Evolutionary conservation across 2,797 vertebrate genomes (phyloP).

Genomic region (Megaceryle alcyon): DNA sequence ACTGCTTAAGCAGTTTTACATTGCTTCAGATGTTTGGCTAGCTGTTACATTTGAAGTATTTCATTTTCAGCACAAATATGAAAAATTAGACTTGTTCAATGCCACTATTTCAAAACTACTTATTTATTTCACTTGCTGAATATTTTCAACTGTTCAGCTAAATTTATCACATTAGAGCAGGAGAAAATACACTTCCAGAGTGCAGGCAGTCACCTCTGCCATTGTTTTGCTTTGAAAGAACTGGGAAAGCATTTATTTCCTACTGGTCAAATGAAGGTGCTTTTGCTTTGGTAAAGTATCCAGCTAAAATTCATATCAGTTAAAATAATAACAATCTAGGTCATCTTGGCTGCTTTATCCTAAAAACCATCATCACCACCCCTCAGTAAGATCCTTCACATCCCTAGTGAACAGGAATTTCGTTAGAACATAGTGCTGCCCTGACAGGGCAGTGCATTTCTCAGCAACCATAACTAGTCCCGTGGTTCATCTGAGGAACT

Average conservation of each 20-base stretch:
- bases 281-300: neutral
- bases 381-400: neutral
- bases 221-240: neutral
- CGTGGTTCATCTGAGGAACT: neutral
- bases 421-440: rapidly evolving
- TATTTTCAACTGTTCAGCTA: neutral
- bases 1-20: neutral
- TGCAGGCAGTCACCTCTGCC: neutral
- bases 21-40: neutral
- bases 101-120: neutral
- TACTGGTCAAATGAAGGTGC: neutral
- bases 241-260: neutral
- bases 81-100: neutral
- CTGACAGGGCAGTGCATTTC: neutral
- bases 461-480: neutral
- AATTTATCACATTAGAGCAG: neutral
- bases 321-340: neutral
- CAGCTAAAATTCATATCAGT: neutral
- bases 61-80: neutral
- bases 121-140: neutral
- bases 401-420: neutral
- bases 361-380: neutral
- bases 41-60: neutral
- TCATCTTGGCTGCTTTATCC: neutral
- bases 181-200: neutral